phyloP scores from a whole-genome alignment of 2,888 invertebrate species.

The Corythucha ciliata region DNA sequence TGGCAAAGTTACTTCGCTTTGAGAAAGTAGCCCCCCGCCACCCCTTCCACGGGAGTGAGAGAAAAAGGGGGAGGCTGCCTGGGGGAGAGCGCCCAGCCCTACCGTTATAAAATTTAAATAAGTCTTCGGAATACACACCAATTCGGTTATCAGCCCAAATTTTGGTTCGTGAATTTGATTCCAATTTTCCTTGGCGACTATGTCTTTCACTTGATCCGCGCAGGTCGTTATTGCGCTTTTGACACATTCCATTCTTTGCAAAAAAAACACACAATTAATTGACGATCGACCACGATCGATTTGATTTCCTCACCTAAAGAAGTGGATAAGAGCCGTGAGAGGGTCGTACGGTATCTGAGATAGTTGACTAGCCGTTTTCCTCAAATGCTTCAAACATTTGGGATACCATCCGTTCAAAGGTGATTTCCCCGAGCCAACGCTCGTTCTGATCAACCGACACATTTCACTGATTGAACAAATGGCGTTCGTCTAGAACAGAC shows the following conservation, averaged over 20 bases:
- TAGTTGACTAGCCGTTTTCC: constrained; percentile 69
- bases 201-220: constrained; percentile 61
- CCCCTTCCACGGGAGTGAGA: too few species aligned
- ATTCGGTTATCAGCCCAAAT: constrained; percentile 73
- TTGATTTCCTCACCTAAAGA: constrained; percentile 20
- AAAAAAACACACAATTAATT: constrained; percentile 14
- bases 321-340: constrained; percentile 64
- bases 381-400: constrained; percentile 68
- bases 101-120: too few species aligned
- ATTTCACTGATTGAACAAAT: constrained; percentile 27
- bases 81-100: too few species aligned
- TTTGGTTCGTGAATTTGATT: constrained; percentile 72
- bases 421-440: constrained; percentile 19
- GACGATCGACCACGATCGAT: background rate
- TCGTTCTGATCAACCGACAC: constrained; percentile 23
- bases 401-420: constrained; percentile 53
- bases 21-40: too few species aligned
- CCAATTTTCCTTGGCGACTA: constrained; percentile 74
- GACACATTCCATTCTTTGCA: constrained; percentile 68
- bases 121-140: constrained; percentile 49
- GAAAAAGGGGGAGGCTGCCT: too few species aligned
- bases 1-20: too few species aligned
- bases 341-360: constrained; percentile 67
- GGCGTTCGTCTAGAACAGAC: constrained; percentile 16
- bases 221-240: constrained; percentile 75